phyloP scores from a whole-genome alignment of 2,113 vertebrate species.

The Canis aureus region DNA sequence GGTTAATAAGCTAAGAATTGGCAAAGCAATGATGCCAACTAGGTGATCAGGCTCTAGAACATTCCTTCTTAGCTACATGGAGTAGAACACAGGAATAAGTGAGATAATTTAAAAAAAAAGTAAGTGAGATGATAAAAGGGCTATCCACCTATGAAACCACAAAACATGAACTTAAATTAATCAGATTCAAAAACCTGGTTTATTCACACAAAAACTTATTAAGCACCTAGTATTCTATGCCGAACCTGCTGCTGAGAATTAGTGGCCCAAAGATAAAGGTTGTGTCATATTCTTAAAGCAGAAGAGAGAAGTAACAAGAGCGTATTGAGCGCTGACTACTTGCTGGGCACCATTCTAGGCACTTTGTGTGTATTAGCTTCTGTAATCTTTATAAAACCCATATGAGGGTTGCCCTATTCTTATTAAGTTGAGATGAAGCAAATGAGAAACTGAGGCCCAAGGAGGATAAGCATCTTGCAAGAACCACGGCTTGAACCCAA shows the following conservation, averaged over 20 bases:
- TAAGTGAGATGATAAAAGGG: not conserved
- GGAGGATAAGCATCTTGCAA: not conserved
- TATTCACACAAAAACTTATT: slow-evolving; percentile 7
- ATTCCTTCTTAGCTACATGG: slow-evolving; percentile 4
- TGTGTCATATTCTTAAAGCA: not conserved
- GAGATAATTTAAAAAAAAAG: not conserved
- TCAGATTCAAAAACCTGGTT: not conserved
- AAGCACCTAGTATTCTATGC: slow-evolving; percentile 16
- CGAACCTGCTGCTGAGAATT: not conserved
- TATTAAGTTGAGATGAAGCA: not conserved
- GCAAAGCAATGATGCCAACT: not conserved
- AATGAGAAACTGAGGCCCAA: not conserved
- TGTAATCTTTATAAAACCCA: not conserved
- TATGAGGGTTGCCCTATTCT: not conserved
- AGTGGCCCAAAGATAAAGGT: not conserved
- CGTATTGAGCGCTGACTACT: not conserved
- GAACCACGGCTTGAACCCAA: not conserved
- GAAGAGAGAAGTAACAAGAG: slow-evolving; percentile 1
- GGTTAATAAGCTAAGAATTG: slow-evolving; percentile 27
- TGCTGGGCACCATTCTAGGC: not conserved
- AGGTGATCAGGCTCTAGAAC: not conserved
- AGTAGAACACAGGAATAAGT: not conserved
- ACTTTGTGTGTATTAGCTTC: not conserved
- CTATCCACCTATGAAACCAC: not conserved
- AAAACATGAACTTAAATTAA: not conserved